Percentiles rank a stretch among this genome's conserved stretches.
These are phyloP conservation scores for Anhinga anhinga DNA, from an alignment of 2,113 vertebrate species.

Conservation along the genomic window DNA sequence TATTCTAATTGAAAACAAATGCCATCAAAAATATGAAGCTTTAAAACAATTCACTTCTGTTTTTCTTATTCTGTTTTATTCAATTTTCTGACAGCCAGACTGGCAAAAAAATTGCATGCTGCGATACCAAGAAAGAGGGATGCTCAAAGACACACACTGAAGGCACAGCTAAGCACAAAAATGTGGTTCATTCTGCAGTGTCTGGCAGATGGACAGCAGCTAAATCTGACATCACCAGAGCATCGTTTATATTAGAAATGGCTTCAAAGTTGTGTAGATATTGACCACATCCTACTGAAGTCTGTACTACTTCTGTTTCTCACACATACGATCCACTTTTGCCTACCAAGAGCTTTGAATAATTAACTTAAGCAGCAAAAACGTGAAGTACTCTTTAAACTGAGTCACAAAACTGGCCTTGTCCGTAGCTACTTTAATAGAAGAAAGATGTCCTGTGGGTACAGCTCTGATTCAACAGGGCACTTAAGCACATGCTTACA, in stretches of 20 bases:
- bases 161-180: not conserved
- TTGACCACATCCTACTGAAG: not conserved
- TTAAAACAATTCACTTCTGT: not conserved
- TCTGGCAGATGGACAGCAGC: not conserved
- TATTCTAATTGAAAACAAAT: not conserved
- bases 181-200: not conserved
- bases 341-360: not conserved
- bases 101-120: not conserved
- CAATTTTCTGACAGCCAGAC: not conserved
- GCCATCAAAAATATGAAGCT: not conserved
- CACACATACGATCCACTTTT: not conserved
- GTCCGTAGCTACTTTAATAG: not conserved
- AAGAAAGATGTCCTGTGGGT: not conserved
- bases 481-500: not conserved
- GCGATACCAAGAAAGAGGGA: not conserved
- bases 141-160: not conserved
- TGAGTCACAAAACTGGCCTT: not conserved
- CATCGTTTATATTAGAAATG: not conserved
- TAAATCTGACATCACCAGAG: not conserved
- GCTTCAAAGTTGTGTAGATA: not conserved
- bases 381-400: not conserved
- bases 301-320: not conserved
- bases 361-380: not conserved
- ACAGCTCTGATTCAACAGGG: not conserved
- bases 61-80: not conserved